Percentiles rank a stretch among this genome's conserved stretches.
Evolutionary conservation across 2,797 vertebrate genomes (phyloP).

Genomic region (Manis pentadactyla): DNA sequence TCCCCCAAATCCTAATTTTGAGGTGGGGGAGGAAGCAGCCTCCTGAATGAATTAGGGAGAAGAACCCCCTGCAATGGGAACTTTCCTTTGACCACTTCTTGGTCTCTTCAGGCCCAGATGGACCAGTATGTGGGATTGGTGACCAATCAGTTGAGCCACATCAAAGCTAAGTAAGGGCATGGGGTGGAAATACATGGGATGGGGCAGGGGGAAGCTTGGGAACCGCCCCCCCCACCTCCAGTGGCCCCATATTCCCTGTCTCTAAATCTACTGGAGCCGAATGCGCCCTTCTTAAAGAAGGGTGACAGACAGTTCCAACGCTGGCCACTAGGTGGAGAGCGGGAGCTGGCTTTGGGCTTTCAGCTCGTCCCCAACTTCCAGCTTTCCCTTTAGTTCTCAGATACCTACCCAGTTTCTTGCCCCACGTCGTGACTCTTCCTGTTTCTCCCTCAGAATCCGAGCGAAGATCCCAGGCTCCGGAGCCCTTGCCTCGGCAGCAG

Average conservation of each 20-base stretch:
- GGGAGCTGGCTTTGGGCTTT: background rate
- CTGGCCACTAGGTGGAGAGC: background rate
- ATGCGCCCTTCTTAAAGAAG: background rate
- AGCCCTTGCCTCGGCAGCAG: slow-evolving; percentile 72
- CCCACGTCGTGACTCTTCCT: background rate
- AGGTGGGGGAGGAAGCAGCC: background rate
- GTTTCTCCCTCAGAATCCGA: slow-evolving; percentile 80
- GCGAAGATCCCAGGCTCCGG: slow-evolving; percentile 86
- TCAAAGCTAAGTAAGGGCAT: slow-evolving; percentile 92
- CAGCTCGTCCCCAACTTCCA: background rate
- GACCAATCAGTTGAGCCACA: slow-evolving; percentile 88
- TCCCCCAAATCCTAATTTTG: background rate
- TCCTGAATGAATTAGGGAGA: background rate
- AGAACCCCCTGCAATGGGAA: background rate
- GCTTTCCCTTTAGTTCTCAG: background rate
- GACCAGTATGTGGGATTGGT: slow-evolving; percentile 88
- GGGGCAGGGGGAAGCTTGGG: background rate
- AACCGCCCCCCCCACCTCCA: too few relatives aligned
- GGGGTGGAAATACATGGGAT: background rate
- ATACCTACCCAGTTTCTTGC: background rate
- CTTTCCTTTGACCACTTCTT: background rate
- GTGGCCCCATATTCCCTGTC: background rate
- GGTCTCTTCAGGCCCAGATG: slow-evolving; percentile 89
- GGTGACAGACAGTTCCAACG: background rate
- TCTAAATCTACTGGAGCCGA: background rate